phyloP scores from a whole-genome alignment of 2,888 invertebrate species.

The Glyphotaelius pellucidus region DNA sequence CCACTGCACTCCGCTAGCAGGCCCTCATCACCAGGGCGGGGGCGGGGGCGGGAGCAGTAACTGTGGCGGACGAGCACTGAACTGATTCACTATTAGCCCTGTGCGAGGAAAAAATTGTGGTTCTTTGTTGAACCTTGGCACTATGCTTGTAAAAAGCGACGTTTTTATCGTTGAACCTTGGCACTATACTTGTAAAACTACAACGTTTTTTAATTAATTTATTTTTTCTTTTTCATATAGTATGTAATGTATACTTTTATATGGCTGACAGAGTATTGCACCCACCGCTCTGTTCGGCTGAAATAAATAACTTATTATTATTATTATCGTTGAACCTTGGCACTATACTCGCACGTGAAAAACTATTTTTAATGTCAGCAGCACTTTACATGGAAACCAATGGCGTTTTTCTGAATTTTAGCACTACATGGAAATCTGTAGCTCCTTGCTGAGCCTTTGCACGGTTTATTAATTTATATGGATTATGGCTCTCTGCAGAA shows the following conservation, averaged over 20 bases:
- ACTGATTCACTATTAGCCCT: neutral
- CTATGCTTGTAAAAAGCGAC: neutral
- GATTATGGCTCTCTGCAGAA: too few relatives aligned
- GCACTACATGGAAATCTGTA: neutral
- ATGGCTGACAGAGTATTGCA: too few relatives aligned
- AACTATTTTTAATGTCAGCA: neutral
- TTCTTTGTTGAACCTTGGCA: neutral
- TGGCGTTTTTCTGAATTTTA: neutral
- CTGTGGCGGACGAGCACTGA: neutral
- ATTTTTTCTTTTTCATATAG: too few relatives aligned
- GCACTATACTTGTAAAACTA: neutral
- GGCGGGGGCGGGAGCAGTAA: neutral
- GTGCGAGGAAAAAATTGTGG: neutral
- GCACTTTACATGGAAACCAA: neutral
- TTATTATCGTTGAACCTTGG: neutral
- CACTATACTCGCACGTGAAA: neutral
- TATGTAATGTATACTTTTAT: too few relatives aligned
- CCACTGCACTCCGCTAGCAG: conserved; percentile 25
- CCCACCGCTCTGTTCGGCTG: too few relatives aligned
- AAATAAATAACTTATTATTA: too few relatives aligned
- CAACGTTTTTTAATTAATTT: neutral
- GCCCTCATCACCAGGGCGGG: conserved; percentile 18
- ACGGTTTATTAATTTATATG: neutral
- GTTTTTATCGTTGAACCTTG: neutral
- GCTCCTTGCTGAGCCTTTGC: neutral